Conservation (phyloP, 1,140 invertebrate species). For the Pseudomyrmex cubaensis region DNA sequence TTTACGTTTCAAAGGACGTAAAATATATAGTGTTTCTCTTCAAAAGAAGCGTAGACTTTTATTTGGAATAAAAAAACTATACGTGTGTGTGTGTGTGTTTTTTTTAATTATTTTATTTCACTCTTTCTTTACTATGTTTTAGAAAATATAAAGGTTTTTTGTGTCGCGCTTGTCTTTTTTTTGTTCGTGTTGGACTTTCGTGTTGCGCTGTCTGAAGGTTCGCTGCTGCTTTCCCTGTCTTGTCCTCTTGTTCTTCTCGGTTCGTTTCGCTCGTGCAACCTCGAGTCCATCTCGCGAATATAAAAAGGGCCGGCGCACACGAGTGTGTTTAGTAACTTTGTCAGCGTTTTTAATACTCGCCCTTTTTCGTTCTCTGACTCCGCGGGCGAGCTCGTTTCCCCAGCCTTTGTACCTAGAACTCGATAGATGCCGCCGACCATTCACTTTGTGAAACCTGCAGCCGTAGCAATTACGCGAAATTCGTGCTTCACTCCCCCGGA, state of each 20-base stretch:
- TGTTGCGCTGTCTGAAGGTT: constrained; percentile 5
- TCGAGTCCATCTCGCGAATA: constrained; percentile 62
- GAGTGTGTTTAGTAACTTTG: constrained; percentile 82
- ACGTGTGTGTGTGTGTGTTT: too few relatives aligned
- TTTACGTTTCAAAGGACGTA: background rate
- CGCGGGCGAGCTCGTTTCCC: constrained; percentile 14
- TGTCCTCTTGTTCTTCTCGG: constrained; percentile 26
- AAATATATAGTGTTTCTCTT: background rate
- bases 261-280: constrained; percentile 32
- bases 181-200: too few relatives aligned
- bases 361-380: constrained; percentile 49
- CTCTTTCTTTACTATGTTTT: background rate
- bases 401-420: constrained; percentile 6
- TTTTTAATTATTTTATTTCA: background rate
- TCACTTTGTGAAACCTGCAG: constrained; percentile 76
- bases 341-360: constrained; percentile 81
- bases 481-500: constrained; percentile 73
- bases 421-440: constrained; percentile 40
- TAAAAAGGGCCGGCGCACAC: constrained; percentile 74
- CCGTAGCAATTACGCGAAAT: constrained; percentile 79
- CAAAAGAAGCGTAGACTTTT: background rate
- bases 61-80: background rate
- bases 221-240: constrained; percentile 48
- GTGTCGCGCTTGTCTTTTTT: background rate
- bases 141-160: constrained; percentile 6